phyloP scores from a whole-genome alignment of 2,888 invertebrate species.

The Ectemnius cavifrons region DNA sequence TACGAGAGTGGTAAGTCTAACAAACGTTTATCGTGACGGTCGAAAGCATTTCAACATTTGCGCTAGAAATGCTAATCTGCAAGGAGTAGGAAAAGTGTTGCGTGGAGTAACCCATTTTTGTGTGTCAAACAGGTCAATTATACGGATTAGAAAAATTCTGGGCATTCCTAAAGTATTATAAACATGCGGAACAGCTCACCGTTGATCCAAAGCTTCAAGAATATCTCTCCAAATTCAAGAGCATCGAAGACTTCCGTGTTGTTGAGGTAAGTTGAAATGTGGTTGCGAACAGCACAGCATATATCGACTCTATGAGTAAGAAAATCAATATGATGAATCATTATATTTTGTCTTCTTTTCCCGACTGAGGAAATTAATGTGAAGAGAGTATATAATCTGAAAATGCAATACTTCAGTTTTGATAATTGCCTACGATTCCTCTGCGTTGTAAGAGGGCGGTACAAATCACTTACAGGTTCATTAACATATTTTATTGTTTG shows the following conservation, averaged over 20 bases:
- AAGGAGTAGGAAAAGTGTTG: too few species aligned
- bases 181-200: slow-evolving; percentile 86
- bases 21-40: background rate
- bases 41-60: too few species aligned
- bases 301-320: background rate
- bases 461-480: too few species aligned
- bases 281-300: background rate
- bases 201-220: slow-evolving; percentile 87
- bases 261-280: slow-evolving; percentile 81
- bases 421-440: background rate
- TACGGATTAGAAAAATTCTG: slow-evolving; percentile 99
- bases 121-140: slow-evolving; percentile 86
- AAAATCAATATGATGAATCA: background rate
- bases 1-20: slow-evolving; percentile 87
- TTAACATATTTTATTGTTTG: slow-evolving; percentile 20
- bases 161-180: slow-evolving; percentile 99
- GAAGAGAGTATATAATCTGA: too few species aligned
- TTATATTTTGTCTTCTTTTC: too few species aligned
- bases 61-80: too few species aligned
- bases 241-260: slow-evolving; percentile 93
- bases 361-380: too few species aligned
- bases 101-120: too few species aligned
- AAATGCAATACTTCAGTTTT: background rate
- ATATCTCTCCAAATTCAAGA: slow-evolving; percentile 88
- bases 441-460: too few species aligned